Base-by-base conservation (phyloP, 1,140 invertebrate genomes). In the Agrypnia vestita region DNA sequence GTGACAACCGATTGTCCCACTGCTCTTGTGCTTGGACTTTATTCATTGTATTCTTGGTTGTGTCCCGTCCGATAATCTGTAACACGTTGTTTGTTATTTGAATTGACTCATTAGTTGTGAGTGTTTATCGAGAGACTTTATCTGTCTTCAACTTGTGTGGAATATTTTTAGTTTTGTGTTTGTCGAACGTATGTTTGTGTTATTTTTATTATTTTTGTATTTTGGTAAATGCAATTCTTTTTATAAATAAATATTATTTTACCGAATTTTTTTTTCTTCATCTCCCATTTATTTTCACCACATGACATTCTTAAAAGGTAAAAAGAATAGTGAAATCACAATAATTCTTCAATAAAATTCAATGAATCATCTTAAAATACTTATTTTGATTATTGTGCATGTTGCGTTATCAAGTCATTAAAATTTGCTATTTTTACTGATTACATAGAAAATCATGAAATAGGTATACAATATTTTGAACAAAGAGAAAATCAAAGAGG, bases 81-180 rank as follows among this genome's bases (percentile, higher is more conserved):
- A 59, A 19, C 11, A 19, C 55, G 15, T 59, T 35, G 19, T 78
- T 12, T 72, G 43, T 79, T 51, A 55, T 55, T 43, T 79, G 35
- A 73, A 73, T 56, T 46, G 25, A 35, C 25, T 35, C 25, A 35
- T 69, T 69, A 69, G 64, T 69, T 69, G 8, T 51, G 49, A 3
- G 49, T 51, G 25, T 62, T 62, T 62, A 25, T 62, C 12, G 6
- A 7, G 19, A 21, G 59, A 25, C 9, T 71, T 19, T 15, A 51
- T 51, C 47, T 73, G 49, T 73, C 47, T 44, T 6, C 1, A 61
- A n/a, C 13, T 53, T 25, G 69, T 73, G 69, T 73, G 69, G 13
- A 77, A 73, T 80, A 53, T 80, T 82, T 69, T 77, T 67, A 64
- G 69, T 25, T 67, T 76, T 75, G 62, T 82, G 81, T 76, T 80